Percentiles rank a stretch among this genome's conserved stretches.
These are phyloP conservation scores for Poeciliopsis paucimaculata DNA, from an alignment of 2,797 vertebrate species.

Conservation along the genomic window DNA sequence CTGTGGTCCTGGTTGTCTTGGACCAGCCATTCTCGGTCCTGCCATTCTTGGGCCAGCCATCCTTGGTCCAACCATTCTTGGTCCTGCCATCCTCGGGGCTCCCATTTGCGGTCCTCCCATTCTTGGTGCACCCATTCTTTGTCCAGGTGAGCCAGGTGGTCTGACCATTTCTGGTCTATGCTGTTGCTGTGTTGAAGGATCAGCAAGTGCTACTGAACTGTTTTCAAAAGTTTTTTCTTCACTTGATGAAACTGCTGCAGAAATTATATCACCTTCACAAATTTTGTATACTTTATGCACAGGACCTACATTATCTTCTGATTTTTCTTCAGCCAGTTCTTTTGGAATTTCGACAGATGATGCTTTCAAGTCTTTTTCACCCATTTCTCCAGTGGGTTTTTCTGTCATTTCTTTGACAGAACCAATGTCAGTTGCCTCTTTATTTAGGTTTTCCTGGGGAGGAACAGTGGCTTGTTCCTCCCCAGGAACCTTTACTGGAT, in stretches of 20 bases:
- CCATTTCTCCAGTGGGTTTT: slow-evolving; percentile 17
- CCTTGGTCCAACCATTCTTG: slow-evolving; percentile 42
- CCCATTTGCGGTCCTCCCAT: slow-evolving; percentile 50
- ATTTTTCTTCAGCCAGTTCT: slow-evolving; percentile 18
- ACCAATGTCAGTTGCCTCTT: slow-evolving; percentile 13
- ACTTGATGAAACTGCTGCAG: slow-evolving; percentile 12
- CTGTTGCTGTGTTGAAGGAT: slow-evolving; percentile 50
- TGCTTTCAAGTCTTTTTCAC: slow-evolving; percentile 13
- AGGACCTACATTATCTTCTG: slow-evolving; percentile 21
- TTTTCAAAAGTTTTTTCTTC: slow-evolving; percentile 38
- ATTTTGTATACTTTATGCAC: slow-evolving; percentile 24
- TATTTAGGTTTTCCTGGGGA: not conserved
- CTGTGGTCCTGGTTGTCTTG: slow-evolving; percentile 71
- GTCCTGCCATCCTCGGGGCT: slow-evolving; percentile 44
- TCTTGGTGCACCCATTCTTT: slow-evolving; percentile 52
- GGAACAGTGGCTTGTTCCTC: slow-evolving; percentile 9
- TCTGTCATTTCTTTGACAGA: slow-evolving; percentile 20
- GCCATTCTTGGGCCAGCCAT: slow-evolving; percentile 56
- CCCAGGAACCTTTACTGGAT: not conserved
- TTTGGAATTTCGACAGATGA: slow-evolving; percentile 11
- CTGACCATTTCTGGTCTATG: slow-evolving; percentile 41
- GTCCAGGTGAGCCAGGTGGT: slow-evolving; percentile 46
- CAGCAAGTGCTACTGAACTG: slow-evolving; percentile 30
- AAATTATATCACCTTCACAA: slow-evolving; percentile 23
- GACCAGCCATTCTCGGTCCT: slow-evolving; percentile 63